Conservation (phyloP, 2,888 invertebrate species). For the Rapana venosa region DNA sequence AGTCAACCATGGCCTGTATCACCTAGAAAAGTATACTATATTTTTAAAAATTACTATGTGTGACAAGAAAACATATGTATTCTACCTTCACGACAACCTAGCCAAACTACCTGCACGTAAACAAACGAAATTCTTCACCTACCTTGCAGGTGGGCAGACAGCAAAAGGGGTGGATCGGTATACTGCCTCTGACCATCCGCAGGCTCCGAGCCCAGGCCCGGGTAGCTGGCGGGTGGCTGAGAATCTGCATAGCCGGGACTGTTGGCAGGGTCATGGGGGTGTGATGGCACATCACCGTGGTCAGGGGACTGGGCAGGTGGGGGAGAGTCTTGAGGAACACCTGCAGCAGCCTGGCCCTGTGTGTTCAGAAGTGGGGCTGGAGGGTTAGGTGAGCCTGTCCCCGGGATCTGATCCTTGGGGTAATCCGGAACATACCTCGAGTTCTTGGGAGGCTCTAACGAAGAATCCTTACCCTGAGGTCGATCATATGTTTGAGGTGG, state of each 20-base stretch:
- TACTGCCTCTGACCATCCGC: not conserved
- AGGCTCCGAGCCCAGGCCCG: not conserved
- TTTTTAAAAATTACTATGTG: no score
- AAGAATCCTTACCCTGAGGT: not conserved
- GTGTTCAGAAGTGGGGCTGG: no score
- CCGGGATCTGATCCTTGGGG: not conserved
- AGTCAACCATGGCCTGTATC: no score
- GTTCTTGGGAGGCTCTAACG: not conserved
- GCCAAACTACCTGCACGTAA: not conserved
- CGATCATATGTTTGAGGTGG: not conserved
- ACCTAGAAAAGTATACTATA: no score
- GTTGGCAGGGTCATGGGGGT: not conserved
- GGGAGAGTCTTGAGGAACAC: not conserved
- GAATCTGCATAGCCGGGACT: not conserved
- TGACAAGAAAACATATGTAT: no score
- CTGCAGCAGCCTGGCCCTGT: not conserved
- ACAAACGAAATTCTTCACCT: not conserved
- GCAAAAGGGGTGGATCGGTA: not conserved
- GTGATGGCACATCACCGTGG: not conserved
- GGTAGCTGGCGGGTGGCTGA: not conserved
- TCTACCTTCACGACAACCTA: no score
- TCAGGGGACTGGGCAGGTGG: not conserved
- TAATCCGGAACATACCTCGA: not conserved
- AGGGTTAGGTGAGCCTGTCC: not conserved
- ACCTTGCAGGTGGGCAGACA: not conserved